These are phyloP conservation scores for Columbina picui DNA, from an alignment of 2,113 vertebrate genomes.

Conservation along the genomic window DNA sequence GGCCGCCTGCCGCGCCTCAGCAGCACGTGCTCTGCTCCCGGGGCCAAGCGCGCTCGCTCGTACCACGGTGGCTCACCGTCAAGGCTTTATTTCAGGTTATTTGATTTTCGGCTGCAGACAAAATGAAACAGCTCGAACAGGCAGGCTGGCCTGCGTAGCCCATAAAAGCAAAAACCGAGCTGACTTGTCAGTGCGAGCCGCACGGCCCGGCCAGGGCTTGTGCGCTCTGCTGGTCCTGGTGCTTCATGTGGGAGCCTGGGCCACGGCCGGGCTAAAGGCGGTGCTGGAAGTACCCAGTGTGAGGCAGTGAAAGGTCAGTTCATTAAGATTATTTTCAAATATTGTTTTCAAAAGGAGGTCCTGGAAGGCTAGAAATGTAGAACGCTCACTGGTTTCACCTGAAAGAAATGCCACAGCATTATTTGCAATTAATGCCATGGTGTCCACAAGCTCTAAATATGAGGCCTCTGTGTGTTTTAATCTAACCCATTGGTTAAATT, in stretches of 20 bases:
- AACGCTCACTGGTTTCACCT: neutral
- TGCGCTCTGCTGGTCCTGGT: neutral
- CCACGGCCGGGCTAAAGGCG: neutral
- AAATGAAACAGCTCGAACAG: conserved; percentile 64
- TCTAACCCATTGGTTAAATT: neutral
- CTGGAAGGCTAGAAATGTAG: neutral
- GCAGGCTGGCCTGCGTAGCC: conserved; percentile 29
- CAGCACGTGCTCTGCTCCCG: neutral
- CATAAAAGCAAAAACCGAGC: neutral
- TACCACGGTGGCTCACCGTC: neutral
- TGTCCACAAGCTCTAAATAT: neutral
- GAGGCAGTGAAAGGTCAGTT: conserved; percentile 6
- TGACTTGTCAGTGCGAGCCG: neutral
- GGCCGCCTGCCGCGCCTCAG: neutral
- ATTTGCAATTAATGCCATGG: neutral
- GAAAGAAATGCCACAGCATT: neutral
- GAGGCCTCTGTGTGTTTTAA: neutral
- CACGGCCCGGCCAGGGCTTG: neutral
- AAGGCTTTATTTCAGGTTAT: conserved; percentile 19
- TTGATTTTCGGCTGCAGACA: conserved; percentile 27
- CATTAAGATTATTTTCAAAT: neutral
- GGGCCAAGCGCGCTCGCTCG: neutral
- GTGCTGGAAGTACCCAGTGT: neutral
- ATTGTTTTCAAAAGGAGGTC: neutral
- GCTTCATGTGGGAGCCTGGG: neutral